Evolutionary conservation across 2,888 invertebrate species (phyloP).

Genomic region (Cosmia pyralina): DNA sequence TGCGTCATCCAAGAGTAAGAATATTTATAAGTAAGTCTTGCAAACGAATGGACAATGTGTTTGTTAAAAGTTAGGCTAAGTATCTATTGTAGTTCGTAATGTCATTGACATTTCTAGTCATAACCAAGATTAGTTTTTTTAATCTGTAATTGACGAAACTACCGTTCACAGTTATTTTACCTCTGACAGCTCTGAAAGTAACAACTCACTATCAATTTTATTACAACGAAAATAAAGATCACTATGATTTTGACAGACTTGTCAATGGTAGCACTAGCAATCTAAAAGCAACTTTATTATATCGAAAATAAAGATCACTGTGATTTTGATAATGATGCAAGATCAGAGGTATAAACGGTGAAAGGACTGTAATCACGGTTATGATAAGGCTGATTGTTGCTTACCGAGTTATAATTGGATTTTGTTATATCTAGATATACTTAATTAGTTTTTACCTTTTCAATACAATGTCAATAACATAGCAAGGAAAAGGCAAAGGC

Average conservation of each 20-base stretch:
- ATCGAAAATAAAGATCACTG: too few relatives aligned
- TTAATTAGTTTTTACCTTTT: slow-evolving; percentile 2
- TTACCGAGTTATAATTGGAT: slow-evolving; percentile 8
- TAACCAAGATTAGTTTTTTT: slow-evolving; percentile 27
- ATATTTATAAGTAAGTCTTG: slow-evolving; percentile 9
- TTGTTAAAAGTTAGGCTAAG: slow-evolving; percentile 8
- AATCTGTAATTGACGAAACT: slow-evolving; percentile 35
- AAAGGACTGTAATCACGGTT: slow-evolving; percentile 27
- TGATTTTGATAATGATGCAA: too few relatives aligned
- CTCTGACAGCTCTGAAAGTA: too few relatives aligned
- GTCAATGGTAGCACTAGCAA: too few relatives aligned
- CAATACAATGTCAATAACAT: slow-evolving; percentile 15
- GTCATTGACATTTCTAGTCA: slow-evolving; percentile 42
- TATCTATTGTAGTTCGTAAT: slow-evolving; percentile 14
- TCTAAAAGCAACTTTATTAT: too few relatives aligned
- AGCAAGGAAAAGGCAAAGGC: slow-evolving; percentile 7
- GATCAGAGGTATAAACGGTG: too few relatives aligned
- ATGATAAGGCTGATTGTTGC: slow-evolving; percentile 28
- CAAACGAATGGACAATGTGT: neutral
- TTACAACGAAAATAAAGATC: too few relatives aligned
- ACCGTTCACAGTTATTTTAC: too few relatives aligned
- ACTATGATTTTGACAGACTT: too few relatives aligned
- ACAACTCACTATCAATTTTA: too few relatives aligned
- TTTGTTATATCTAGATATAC: too few relatives aligned
- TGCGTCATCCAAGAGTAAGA: slow-evolving; percentile 3